Conservation (phyloP, 2,888 invertebrate species). For the Nomada hirtipes region DNA sequence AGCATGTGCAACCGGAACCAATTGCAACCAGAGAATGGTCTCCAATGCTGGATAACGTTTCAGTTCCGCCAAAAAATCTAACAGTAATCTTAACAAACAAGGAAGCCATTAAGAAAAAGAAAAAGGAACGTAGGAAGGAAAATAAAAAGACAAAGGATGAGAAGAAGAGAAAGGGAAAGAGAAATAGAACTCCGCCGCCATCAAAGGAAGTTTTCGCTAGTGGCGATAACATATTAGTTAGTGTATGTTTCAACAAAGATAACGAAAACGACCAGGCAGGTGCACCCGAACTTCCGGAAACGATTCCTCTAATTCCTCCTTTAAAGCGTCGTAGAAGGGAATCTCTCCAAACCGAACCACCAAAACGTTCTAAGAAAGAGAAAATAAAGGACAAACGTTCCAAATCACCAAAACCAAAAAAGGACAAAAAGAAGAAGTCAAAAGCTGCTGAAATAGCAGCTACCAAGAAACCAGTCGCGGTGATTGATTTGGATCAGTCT, state of each 20-base stretch:
- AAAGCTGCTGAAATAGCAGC: constrained; percentile 84
- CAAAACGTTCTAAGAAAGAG: constrained; percentile 83
- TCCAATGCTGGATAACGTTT: constrained; percentile 85
- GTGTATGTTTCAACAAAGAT: constrained; percentile 94
- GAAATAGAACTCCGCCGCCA: constrained; percentile 87
- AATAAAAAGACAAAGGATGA: constrained; percentile 83
- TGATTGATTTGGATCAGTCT: constrained; percentile 93
- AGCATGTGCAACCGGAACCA: constrained; percentile 72
- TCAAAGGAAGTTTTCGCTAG: constrained; percentile 97
- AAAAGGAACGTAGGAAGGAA: constrained; percentile 85
- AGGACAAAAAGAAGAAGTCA: constrained; percentile 83
- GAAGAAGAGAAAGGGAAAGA: constrained; percentile 80
- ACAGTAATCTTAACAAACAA: constrained; percentile 87
- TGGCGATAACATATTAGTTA: constrained; percentile 96
- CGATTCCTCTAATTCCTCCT: constrained; percentile 79
- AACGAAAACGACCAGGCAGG: constrained; percentile 75
- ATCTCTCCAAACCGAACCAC: constrained; percentile 73
- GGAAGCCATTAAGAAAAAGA: constrained; percentile 84
- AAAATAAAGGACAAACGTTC: constrained; percentile 81
- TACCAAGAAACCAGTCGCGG: constrained; percentile 91
- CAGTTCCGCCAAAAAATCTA: constrained; percentile 85
- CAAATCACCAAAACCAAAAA: constrained; percentile 80
- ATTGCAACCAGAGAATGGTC: constrained; percentile 85
- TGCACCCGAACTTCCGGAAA: constrained; percentile 78
- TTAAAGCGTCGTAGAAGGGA: constrained; percentile 84